A percentile compares a stretch with the other conserved stretches of the same genome.
These are phyloP conservation scores for Ormyrus thymus DNA, from an alignment of 2,888 invertebrate species.

Conservation along the genomic window DNA sequence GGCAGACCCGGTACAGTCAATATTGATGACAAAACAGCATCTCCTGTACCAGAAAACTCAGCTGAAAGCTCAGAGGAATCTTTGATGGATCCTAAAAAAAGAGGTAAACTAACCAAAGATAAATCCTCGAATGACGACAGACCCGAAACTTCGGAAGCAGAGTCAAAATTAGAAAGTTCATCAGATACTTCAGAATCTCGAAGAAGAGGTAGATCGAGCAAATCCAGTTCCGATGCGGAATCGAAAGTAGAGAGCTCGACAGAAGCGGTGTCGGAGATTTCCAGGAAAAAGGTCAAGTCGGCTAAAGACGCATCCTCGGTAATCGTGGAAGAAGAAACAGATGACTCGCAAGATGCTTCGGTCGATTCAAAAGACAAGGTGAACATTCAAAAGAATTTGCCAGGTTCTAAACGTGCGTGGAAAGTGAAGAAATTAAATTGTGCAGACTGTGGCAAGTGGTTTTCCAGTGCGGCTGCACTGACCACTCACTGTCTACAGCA, in stretches of 20 bases:
- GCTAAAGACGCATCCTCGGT: neutral
- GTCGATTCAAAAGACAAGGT: constrained; percentile 34
- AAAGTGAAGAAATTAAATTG: constrained; percentile 66
- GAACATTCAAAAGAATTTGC: constrained; percentile 28
- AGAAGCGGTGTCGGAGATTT: no score
- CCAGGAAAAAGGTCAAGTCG: no score
- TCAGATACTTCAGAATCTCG: neutral
- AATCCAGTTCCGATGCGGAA: neutral
- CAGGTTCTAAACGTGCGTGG: constrained; percentile 58
- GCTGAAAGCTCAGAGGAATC: neutral
- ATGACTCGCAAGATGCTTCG: constrained; percentile 42
- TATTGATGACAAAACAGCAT: neutral
- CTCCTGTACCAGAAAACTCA: neutral
- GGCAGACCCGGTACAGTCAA: neutral
- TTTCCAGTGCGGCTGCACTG: constrained; percentile 65
- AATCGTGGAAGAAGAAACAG: constrained; percentile 21
- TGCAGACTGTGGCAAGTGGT: constrained; percentile 68
- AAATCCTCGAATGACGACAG: neutral
- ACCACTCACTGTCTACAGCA: constrained; percentile 68
- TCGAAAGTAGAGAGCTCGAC: no score
- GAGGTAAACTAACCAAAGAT: constrained; percentile 19
- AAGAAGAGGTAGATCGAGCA: neutral
- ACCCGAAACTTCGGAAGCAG: neutral
- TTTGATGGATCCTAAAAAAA: constrained; percentile 54
- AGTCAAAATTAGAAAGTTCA: neutral